A percentile compares a stretch with the other conserved stretches of the same genome.
These are phyloP conservation scores for Oceanites oceanicus DNA, from an alignment of 2,113 vertebrate genomes.

Conservation along the genomic window DNA sequence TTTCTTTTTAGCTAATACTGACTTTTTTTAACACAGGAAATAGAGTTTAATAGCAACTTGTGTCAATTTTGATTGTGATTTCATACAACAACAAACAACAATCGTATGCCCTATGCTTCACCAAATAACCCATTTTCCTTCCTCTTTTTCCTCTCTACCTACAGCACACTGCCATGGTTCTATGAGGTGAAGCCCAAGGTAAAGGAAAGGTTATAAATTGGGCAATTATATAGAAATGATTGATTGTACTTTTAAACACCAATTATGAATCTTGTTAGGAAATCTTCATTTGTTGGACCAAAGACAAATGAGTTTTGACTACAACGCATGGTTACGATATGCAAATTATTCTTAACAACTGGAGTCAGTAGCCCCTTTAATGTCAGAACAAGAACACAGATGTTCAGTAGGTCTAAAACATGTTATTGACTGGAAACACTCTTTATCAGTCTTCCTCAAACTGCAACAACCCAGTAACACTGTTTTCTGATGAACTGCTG, in stretches of 20 bases:
- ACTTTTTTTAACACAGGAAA: constrained; percentile 85
- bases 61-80: constrained; percentile 85
- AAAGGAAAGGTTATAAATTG: constrained; percentile 43
- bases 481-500: not conserved
- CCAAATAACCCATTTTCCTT: constrained; percentile 65
- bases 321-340: not conserved
- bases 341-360: not conserved
- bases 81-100: constrained; percentile 81
- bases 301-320: constrained; percentile 48
- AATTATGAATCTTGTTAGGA: constrained; percentile 31
- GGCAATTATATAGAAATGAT: constrained; percentile 45
- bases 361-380: not conserved
- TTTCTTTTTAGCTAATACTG: constrained; percentile 76
- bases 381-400: not conserved
- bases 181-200: constrained; percentile 1
- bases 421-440: not conserved
- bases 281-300: not conserved
- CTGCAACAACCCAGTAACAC: not conserved
- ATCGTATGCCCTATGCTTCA: constrained; percentile 58
- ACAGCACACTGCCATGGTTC: constrained; percentile 11
- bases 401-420: not conserved
- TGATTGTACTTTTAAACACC: constrained; percentile 54
- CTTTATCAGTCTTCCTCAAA: not conserved
- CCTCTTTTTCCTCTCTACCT: constrained; percentile 42
- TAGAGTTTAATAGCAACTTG: constrained; percentile 82